Percentiles rank a stretch among this genome's conserved stretches.
phyloP scores from a whole-genome alignment of 1,140 invertebrate species.

The Hormaphis cornu region DNA sequence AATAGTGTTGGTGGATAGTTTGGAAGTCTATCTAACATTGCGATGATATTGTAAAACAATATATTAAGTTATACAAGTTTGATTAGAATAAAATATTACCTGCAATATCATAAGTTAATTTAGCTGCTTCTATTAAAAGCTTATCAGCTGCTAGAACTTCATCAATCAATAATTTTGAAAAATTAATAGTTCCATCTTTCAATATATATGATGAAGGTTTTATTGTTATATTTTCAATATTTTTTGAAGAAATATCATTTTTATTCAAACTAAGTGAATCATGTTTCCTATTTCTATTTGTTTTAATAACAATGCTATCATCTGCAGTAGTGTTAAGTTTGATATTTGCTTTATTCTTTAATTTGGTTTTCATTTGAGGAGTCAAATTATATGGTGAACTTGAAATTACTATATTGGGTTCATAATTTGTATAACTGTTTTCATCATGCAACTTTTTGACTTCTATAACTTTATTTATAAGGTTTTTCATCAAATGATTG shows the following conservation, averaged over 20 bases:
- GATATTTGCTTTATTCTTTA: neutral
- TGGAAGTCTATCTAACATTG: no score
- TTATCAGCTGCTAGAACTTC: slow-evolving; percentile 74
- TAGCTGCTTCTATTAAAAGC: slow-evolving; percentile 66
- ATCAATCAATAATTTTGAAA: slow-evolving; percentile 68
- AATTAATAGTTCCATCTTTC: slow-evolving; percentile 59
- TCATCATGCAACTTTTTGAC: slow-evolving; percentile 53
- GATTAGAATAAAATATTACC: slow-evolving; percentile 50
- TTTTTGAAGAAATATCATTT: neutral
- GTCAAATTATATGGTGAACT: slow-evolving; percentile 1
- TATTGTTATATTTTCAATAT: slow-evolving; percentile 13
- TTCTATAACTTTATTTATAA: slow-evolving; percentile 63
- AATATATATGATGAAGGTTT: slow-evolving; percentile 50
- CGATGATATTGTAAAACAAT: no score
- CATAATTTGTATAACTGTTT: neutral
- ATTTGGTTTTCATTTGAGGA: neutral
- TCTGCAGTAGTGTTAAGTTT: neutral
- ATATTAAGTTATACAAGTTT: no score
- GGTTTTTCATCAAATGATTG: slow-evolving; percentile 65
- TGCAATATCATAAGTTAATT: slow-evolving; percentile 73
- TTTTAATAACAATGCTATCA: neutral
- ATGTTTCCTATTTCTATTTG: neutral
- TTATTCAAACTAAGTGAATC: neutral
- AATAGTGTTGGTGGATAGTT: no score
- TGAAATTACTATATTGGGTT: neutral